Base-by-base conservation (phyloP, 2,797 vertebrate species). In the Lepus townsendii region DNA sequence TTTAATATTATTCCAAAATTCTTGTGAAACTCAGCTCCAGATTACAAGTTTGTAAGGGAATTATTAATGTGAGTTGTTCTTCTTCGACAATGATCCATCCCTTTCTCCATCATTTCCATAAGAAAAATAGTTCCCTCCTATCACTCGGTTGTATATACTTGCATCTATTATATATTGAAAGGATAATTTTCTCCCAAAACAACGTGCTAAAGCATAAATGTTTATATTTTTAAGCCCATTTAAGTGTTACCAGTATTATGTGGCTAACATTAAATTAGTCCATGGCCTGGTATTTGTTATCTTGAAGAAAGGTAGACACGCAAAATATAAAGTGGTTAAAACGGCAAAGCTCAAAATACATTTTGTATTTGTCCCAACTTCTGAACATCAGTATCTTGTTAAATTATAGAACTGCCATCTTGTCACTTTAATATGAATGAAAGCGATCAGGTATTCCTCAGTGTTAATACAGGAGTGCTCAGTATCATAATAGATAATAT, bases 201-300 rank as follows among this genome's bases (percentile, higher is more conserved):
- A 94, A 62, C 77, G 87, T 83, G 83, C 94, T 92, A 89, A 80
- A 97, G 94, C 66, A 96, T 94, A 97, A 83, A 50, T 82, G 79
- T 96, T 97, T 97, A 85, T 83, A 20, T 96, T 97, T 98, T 96
- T 88, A 96, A 93, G 87, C 73, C 92, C 85, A 38, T 96, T 96
- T 90, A 88, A 95, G 78, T 89, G 79, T 93, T 96, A 75, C 75
- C 95, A 63, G 50, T 96, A 75, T 85, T 97, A 82, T 65, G 7
- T 97, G 97, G 62, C 91, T 95, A 63, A 93, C 93, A 83, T 95
- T 84, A 94, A 86, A 73, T 96, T 95, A 93, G 80, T 90, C 88
- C 94, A 66, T 96, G 75, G 83, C 93, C 62, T 97, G 97, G 94
- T 97, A 84, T 96, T 96, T 97, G 95, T 97, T 97, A 92, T 94